Base-by-base conservation (phyloP, 37 sponge, comb jelly and placozoan species). In the Dysidea cf. avara region DNA sequence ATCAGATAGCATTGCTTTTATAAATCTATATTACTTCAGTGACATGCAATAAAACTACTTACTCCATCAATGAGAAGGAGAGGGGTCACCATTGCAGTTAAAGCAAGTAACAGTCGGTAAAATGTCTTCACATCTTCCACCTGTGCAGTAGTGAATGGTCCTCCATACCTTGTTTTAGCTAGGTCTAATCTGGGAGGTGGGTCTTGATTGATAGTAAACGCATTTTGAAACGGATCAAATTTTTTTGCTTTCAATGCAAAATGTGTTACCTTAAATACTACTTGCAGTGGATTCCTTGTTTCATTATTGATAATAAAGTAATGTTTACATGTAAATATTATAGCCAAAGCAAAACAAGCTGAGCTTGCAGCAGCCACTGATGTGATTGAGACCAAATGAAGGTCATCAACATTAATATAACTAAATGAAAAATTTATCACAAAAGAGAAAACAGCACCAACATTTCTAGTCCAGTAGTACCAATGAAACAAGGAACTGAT, bases 391-490 rank as follows among this genome's bases (percentile, higher is more conserved):
- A 57, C 22, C 7, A 57, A 12, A 32, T 18, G 11, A 0, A 4
- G 0, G 12, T 57, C 59, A 1, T 3, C 7, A 11, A 1, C 7
- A 9, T 32, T 0, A 32, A 53, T 75, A 34, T 13, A 57, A 0
- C 51, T 22, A 9, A n/a, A n/a, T n/a, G n/a, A n/a, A n/a, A n/a
- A n/a, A n/a, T n/a, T n/a, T n/a, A n/a, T n/a, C n/a, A 71, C 1
- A 4, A 63, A 43, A 7, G 22, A 32, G 0, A 81, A 1, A 20
- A 81, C 2, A 32, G n/a, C 56, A 49, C 74, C 85, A 6, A 77
- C 26, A 24, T 85, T 85, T 22, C 78, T 48, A 32, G 59, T 46
- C 85, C 85, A 85, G 68, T 85, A 85, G 49, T 76, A 78, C 72
- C 66, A 78, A 62, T 85, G 64, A 52, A 85, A 77, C 52, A 65